Percentiles rank a stretch among this genome's conserved stretches.
These are phyloP conservation scores for Hydractinia echinata DNA, from an alignment of 30 jellyfish, hydroid and myxozoan species.

Conservation along the genomic window DNA sequence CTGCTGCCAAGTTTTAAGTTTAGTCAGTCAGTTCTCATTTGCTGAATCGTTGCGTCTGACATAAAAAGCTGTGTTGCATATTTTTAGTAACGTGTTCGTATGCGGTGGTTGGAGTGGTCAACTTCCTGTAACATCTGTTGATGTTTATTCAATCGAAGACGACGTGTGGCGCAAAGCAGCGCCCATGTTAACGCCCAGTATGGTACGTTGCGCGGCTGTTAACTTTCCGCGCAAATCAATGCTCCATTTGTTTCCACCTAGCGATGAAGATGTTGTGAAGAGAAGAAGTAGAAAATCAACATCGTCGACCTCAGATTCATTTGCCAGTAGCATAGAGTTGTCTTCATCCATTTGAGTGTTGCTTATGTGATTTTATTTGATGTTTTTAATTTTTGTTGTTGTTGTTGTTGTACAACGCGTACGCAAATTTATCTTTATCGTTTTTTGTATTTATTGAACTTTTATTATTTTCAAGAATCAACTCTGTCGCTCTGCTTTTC, in stretches of 20 bases:
- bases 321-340: neutral
- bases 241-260: neutral
- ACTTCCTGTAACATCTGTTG: conserved; percentile 33
- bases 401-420: too few relatives aligned
- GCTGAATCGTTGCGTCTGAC: too few relatives aligned
- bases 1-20: too few relatives aligned
- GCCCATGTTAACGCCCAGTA: conserved; percentile 86
- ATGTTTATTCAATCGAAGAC: conserved; percentile 53
- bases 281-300: neutral
- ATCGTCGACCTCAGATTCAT: neutral
- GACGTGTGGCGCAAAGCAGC: conserved; percentile 59
- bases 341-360: neutral
- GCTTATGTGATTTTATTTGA: too few relatives aligned
- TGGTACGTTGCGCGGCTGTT: conserved; percentile 69
- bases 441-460: too few relatives aligned
- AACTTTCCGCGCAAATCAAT: conserved; percentile 71
- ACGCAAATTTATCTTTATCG: too few relatives aligned
- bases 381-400: too few relatives aligned
- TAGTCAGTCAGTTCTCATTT: too few relatives aligned
- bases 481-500: too few relatives aligned
- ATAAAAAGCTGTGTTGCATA: neutral
- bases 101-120: conserved; percentile 99
- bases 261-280: neutral
- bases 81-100: conserved; percentile 63
- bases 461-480: too few relatives aligned